Base-by-base conservation (phyloP, 2,113 vertebrate genomes). In the Gambusia affinis region DNA sequence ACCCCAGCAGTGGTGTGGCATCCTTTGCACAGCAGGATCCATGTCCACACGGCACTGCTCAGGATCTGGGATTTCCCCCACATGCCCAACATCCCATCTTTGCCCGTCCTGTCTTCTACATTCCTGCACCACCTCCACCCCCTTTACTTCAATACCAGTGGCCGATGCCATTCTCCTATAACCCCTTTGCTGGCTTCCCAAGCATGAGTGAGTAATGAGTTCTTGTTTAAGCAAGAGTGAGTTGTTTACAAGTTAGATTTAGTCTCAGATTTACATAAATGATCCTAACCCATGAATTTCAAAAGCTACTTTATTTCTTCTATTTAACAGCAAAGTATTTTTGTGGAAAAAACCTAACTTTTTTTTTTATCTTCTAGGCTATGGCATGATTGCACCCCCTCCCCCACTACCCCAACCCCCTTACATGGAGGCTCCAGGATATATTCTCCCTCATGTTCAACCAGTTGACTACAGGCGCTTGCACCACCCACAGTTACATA, bases 391-490 rank as follows among this genome's bases (percentile, higher is more conserved):
- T 10, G 76, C 91, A 80, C 88, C 90, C 39, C 81, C 68, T 8
- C 67, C 67, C 0, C 51, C 82, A 0, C 80, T 92, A 7, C 85
- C 79, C 0, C 85, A 84, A 19, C 47, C 68, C 15, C 75, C 86
- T 3, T 93, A 89, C 47, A 72, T 92, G 83, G 90, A 94, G 14
- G 19, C 85, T 57, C 89, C 90, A 54, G 39, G 85, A 30, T 94
- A 92, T 44, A 14, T 93, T 30, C 10, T 93, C 2, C 91, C 89
- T 62, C 87, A 82, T 2, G 12, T 92, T 10, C 92, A 88, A 39
- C 86, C 87, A 11, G 64, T 89, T 0, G 88, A 94, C 72, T 92
- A 89, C 57, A 82, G 91, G 51, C 88, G 83, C n/a, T 10, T 90
- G 15, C 64, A 83, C 28, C 86, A 85, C 14, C 78, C 86, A 1